Evolutionary conservation across 2,797 vertebrate species (phyloP).

Genomic region (Clangula hyemalis): DNA sequence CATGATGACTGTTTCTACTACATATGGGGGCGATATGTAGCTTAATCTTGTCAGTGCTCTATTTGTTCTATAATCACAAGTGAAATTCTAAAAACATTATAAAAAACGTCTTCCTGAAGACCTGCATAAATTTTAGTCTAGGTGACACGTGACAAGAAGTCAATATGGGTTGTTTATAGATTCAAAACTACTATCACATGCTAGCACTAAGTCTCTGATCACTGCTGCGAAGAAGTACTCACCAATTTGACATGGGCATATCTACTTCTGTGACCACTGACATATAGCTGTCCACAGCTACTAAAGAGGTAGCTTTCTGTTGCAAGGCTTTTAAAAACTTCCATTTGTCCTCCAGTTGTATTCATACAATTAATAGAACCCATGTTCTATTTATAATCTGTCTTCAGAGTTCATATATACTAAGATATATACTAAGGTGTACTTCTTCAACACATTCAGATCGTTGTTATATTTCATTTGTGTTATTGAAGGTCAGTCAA

Average conservation of each 20-base stretch:
- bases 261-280: not conserved
- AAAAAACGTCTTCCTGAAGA: not conserved
- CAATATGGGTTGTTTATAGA: not conserved
- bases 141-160: not conserved
- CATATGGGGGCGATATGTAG: not conserved
- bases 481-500: not conserved
- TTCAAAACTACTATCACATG: not conserved
- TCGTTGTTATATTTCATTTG: accelerated
- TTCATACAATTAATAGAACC: not conserved
- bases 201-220: not conserved
- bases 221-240: not conserved
- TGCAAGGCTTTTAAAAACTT: not conserved
- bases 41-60: not conserved
- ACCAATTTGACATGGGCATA: accelerated
- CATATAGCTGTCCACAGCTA: accelerated
- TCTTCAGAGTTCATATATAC: not conserved
- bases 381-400: not conserved
- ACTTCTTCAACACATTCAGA: not conserved
- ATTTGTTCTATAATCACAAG: not conserved
- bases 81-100: not conserved
- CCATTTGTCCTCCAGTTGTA: not conserved
- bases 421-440: not conserved
- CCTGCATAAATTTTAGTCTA: not conserved
- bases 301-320: not conserved
- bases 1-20: not conserved